These are phyloP conservation scores for Muricea muricata DNA, from an alignment of 92 coral and sea anemone genomes.

Conservation along the genomic window DNA sequence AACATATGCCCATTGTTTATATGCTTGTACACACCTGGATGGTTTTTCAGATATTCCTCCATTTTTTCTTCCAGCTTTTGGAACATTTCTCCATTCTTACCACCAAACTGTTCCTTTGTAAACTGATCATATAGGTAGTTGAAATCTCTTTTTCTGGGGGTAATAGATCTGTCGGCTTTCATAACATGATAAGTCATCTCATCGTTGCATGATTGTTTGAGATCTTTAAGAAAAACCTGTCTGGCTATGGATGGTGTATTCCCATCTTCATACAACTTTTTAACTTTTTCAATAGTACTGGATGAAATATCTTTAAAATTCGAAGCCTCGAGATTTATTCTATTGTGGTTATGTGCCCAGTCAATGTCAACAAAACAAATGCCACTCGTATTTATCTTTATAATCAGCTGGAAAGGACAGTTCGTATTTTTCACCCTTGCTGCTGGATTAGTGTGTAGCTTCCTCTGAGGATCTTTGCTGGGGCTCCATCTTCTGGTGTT, in stretches of 20 bases:
- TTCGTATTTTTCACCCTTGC: constrained; percentile 76
- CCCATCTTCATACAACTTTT: constrained; percentile 67
- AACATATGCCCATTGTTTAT: too few species aligned
- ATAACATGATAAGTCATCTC: constrained; percentile 45
- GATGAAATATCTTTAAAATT: constrained; percentile 66
- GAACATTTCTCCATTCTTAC: neutral
- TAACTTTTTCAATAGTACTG: constrained; percentile 52
- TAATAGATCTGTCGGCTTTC: constrained; percentile 1
- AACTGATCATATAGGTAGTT: neutral
- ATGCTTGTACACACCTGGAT: too few species aligned
- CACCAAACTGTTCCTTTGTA: neutral
- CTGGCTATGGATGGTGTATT: constrained; percentile 71
- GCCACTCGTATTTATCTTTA: constrained; percentile 59
- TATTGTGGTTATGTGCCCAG: constrained; percentile 67
- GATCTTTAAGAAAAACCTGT: constrained; percentile 63
- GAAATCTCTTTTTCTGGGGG: neutral
- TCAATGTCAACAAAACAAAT: constrained; percentile 57
- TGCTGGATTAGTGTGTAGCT: constrained; percentile 46
- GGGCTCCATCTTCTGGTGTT: constrained; percentile 51
- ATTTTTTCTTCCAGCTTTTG: neutral
- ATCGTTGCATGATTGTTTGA: constrained; percentile 57
- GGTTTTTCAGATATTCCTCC: neutral
- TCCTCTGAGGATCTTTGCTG: constrained; percentile 51
- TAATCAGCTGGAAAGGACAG: constrained; percentile 64
- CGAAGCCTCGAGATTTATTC: constrained; percentile 62